Conservation (phyloP, 2,888 invertebrate species). For the Caenorhabditis imperialis region DNA sequence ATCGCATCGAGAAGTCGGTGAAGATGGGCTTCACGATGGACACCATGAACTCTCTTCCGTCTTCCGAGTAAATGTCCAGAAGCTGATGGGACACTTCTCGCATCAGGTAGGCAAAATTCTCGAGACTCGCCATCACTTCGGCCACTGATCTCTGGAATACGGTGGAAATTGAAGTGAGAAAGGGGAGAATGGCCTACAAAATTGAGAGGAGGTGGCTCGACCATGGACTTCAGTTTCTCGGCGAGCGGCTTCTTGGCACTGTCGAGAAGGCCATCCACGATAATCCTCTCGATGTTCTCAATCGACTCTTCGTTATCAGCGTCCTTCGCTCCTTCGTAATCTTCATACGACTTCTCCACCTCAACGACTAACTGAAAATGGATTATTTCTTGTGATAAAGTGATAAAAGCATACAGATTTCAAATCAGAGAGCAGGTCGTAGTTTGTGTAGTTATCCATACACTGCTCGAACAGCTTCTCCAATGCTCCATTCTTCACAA, state of each 20-base stretch:
- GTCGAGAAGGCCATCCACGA: conserved; percentile 43
- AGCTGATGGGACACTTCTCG: conserved; percentile 41
- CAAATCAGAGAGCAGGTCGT: conserved; percentile 40
- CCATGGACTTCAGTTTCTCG: conserved; percentile 34
- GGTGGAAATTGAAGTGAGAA: background rate
- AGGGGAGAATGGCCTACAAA: conserved; percentile 20
- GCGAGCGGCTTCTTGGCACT: conserved; percentile 38
- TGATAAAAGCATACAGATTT: conserved; percentile 20
- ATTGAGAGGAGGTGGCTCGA: conserved; percentile 50
- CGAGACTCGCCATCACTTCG: conserved; percentile 42
- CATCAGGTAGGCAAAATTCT: conserved; percentile 42
- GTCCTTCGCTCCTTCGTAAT: conserved; percentile 1
- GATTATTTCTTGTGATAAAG: background rate
- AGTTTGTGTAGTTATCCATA: conserved; percentile 31
- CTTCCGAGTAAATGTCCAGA: conserved; percentile 37
- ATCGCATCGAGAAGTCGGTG: conserved; percentile 33
- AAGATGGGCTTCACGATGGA: conserved; percentile 50
- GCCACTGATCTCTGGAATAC: conserved; percentile 40
- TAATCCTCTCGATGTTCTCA: conserved; percentile 44
- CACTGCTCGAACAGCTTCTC: conserved; percentile 23
- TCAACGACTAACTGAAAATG: conserved; percentile 21
- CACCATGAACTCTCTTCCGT: conserved; percentile 27
- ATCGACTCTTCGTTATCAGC: conserved; percentile 38
- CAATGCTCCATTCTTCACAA: conserved; percentile 41
- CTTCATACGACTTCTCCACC: conserved; percentile 14